Evolutionary conservation across 2,888 invertebrate species (phyloP).

Genomic region (Drosophila rubida): DNA sequence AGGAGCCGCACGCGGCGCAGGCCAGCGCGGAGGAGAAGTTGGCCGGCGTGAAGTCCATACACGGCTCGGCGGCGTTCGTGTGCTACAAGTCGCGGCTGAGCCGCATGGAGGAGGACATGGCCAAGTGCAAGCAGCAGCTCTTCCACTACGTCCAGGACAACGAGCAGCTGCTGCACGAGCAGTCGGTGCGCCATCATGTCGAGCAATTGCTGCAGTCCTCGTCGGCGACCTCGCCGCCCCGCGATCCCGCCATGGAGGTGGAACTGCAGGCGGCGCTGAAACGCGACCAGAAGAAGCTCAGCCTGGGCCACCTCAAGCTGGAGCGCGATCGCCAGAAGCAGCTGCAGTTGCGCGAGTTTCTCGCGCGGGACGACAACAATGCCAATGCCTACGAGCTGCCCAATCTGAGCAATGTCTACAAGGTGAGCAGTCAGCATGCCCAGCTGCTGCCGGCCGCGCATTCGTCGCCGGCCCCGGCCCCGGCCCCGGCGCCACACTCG

Average conservation of each 20-base stretch:
- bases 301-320: neutral
- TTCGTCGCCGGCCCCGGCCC: too few relatives aligned
- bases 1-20: too few relatives aligned
- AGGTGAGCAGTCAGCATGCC: constrained; percentile 28
- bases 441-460: neutral
- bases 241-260: constrained; percentile 14
- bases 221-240: neutral
- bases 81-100: constrained; percentile 52
- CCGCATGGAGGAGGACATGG: constrained; percentile 55
- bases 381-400: constrained; percentile 58
- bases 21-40: too few relatives aligned
- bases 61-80: constrained; percentile 8
- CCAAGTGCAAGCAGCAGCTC: constrained; percentile 57
- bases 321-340: constrained; percentile 43
- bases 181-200: constrained; percentile 42
- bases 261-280: constrained; percentile 1
- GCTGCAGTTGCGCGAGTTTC: constrained; percentile 55
- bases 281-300: neutral
- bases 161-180: constrained; percentile 38
- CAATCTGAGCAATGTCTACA: constrained; percentile 49
- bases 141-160: constrained; percentile 51
- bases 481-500: neutral
- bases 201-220: constrained; percentile 35
- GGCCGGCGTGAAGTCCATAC: too few relatives aligned
- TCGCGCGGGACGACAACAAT: constrained; percentile 56